Evolutionary conservation across 2,888 invertebrate genomes (phyloP).

Genomic region (Lepas anatifera): DNA sequence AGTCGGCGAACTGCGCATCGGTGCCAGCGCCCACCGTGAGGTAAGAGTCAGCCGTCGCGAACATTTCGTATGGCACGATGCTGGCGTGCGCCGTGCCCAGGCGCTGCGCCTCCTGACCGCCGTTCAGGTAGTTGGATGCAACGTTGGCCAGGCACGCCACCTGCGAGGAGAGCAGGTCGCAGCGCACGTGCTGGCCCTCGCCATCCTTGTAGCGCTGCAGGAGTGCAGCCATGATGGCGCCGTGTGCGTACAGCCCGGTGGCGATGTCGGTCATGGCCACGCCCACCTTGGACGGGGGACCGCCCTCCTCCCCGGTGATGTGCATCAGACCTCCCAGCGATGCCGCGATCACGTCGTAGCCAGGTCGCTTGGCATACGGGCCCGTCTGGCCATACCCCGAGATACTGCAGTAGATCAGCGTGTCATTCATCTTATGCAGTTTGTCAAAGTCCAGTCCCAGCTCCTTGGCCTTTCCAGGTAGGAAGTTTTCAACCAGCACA

Average conservation of each 20-base stretch:
- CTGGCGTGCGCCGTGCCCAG: constrained; percentile 92
- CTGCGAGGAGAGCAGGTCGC: constrained; percentile 86
- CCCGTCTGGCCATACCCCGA: constrained; percentile 84
- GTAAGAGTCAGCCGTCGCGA: constrained; percentile 34
- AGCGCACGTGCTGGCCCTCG: constrained; percentile 82
- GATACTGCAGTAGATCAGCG: constrained; percentile 81
- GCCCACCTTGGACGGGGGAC: constrained; percentile 80
- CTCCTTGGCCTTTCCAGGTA: constrained; percentile 72
- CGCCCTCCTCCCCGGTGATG: constrained; percentile 71
- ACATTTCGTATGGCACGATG: constrained; percentile 78
- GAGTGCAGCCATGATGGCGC: constrained; percentile 84
- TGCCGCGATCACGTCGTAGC: constrained; percentile 91
- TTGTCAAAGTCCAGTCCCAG: constrained; percentile 68
- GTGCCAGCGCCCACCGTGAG: constrained; percentile 76
- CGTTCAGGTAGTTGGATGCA: constrained; percentile 80
- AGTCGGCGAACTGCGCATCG: constrained; percentile 52
- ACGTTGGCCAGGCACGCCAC: constrained; percentile 56
- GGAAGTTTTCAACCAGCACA: constrained; percentile 82
- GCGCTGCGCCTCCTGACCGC: constrained; percentile 57
- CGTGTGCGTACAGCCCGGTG: constrained; percentile 88
- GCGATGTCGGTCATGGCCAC: constrained; percentile 86
- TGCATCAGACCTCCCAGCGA: constrained; percentile 82
- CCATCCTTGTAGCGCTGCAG: constrained; percentile 62
- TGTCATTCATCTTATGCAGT: constrained; percentile 54
- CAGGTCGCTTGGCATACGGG: constrained; percentile 74